Base-by-base conservation (phyloP, 2,113 vertebrate genomes). In the Callorhinus ursinus region DNA sequence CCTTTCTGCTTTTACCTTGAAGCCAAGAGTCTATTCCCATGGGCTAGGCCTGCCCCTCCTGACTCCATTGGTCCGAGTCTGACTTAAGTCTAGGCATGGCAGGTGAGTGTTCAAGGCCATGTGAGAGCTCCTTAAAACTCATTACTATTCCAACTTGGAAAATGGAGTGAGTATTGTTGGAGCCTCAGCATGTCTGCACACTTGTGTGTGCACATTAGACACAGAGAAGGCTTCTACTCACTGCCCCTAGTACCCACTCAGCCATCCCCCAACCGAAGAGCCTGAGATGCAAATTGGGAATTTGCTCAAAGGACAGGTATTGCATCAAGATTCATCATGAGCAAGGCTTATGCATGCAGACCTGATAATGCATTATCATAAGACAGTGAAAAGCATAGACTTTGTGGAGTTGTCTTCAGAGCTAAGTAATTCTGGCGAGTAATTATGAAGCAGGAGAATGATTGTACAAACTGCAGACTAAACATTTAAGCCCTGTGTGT, bases 391-490 rank as follows among this genome's bases (percentile, higher is more conserved):
- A 98, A 92, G 11, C 92, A 51, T 74, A 88, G 82, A 21, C 14
- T 97, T 90, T 92, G 94, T 42, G 86, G 65, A 89, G 51, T 55
- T 92, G 97, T 90, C 85, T 98, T 97, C 88, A 80, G 88, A 98
- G 92, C 94, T 97, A 93, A 96, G 93, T 80, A 97, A 97, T 98
- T 98, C 96, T 93, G 89, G 88, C 59, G 65, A 67, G 90, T 97
- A 95, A 98, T 98, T 98, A 98, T 59, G 96, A 65, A 97, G 85
- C 94, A 96, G 96, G 98, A 96, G 93, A 98, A 98, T 98, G 98
- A 98, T 98, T 99, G 98, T 51, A 97, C 98, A 97, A 98, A 97
- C 96, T 98, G 98, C 98, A 99, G 98, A 99, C 98, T 99, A 99
- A 99, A 99, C 98, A 99, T 97, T 98, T 96, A 98, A 96, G 98